These are phyloP conservation scores for Pseudomugil gertrudae DNA, from an alignment of 2,797 vertebrate genomes.

Conservation along the genomic window DNA sequence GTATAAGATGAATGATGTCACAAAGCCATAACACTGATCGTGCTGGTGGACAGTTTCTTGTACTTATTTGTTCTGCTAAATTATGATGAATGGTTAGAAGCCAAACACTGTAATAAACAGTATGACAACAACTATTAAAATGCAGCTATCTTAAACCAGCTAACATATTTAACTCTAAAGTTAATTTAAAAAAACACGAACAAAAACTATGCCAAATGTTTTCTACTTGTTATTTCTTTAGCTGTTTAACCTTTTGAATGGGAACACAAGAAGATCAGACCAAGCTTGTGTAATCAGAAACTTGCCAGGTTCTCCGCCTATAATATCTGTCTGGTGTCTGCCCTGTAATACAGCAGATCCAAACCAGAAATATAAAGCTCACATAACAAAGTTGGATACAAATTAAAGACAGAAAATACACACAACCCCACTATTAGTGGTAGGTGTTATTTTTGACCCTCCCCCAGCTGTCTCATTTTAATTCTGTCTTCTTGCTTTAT, in stretches of 20 bases:
- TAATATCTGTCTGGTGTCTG: constrained; percentile 74
- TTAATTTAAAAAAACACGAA: neutral
- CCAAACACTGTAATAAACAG: constrained; percentile 9
- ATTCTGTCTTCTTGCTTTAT: constrained; percentile 74
- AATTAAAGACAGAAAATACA: constrained; percentile 75
- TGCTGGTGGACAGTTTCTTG: constrained; percentile 27
- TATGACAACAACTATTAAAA: constrained; percentile 22
- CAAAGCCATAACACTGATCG: constrained; percentile 38
- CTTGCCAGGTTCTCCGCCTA: constrained; percentile 60
- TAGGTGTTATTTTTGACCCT: constrained; percentile 74
- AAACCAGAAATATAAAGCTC: constrained; percentile 74
- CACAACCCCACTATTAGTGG: constrained; percentile 77
- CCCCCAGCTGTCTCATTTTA: constrained; percentile 70
- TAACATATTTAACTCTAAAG: constrained; percentile 3
- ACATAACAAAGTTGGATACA: constrained; percentile 66
- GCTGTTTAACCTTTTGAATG: constrained; percentile 33
- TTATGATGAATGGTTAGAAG: constrained; percentile 33
- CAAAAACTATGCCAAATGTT: neutral
- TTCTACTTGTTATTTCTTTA: constrained; percentile 31
- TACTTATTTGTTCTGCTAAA: constrained; percentile 38
- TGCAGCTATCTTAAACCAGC: constrained; percentile 1
- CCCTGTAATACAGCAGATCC: constrained; percentile 80
- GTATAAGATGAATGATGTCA: constrained; percentile 71
- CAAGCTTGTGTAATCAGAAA: constrained; percentile 65
- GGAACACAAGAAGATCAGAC: constrained; percentile 41